Evolutionary conservation across 64 coral and sea anemone genomes (phyloP).

Genomic region (Actinia equina): DNA sequence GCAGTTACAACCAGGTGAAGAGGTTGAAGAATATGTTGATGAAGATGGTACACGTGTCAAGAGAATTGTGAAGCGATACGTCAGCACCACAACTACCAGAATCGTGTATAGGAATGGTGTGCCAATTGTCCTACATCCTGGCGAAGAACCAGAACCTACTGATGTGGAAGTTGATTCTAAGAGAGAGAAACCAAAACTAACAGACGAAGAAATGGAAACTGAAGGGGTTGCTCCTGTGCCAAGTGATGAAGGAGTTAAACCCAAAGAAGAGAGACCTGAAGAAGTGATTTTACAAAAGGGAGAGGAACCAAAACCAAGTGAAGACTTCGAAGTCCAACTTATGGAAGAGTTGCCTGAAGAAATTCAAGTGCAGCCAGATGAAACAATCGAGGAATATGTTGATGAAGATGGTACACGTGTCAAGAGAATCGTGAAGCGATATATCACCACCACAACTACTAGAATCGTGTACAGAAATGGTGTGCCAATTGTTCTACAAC

Average conservation of each 20-base stretch:
- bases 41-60: slow-evolving; percentile 56
- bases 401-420: slow-evolving; percentile 29
- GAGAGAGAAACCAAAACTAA: not conserved
- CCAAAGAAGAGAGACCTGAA: not conserved
- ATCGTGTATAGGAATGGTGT: not conserved
- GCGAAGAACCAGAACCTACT: slow-evolving; percentile 2
- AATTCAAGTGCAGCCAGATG: not conserved
- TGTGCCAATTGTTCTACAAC: slow-evolving; percentile 6
- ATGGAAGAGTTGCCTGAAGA: not conserved
- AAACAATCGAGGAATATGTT: slow-evolving; percentile 35
- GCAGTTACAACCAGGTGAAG: slow-evolving; percentile 31
- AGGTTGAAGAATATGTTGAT: slow-evolving; percentile 74
- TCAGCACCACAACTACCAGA: slow-evolving; percentile 31
- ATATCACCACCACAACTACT: not conserved
- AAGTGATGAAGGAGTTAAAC: not conserved
- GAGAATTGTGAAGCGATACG: slow-evolving; percentile 23
- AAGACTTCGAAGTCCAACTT: slow-evolving; percentile 1
- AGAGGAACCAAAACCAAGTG: not conserved
- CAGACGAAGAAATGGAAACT: not conserved
- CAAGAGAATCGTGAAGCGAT: not conserved
- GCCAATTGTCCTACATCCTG: not conserved
- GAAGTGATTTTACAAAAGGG: slow-evolving; percentile 21
- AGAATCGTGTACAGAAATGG: not conserved
- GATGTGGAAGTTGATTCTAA: not conserved
- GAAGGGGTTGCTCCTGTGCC: not conserved